These are phyloP conservation scores for Isaurus tuberculatus DNA, from an alignment of 92 coral and sea anemone species.

Conservation along the genomic window DNA sequence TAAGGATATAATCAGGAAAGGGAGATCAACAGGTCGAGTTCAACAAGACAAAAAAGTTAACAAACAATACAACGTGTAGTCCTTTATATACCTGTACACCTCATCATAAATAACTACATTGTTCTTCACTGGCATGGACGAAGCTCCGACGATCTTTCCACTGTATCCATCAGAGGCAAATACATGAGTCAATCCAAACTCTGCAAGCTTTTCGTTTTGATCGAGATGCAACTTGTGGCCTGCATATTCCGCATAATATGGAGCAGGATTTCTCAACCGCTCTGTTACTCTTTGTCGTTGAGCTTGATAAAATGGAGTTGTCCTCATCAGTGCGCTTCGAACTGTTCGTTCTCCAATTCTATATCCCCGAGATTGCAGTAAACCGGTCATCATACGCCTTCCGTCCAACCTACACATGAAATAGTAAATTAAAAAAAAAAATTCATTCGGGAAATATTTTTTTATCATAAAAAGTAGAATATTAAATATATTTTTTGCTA, in stretches of 20 bases:
- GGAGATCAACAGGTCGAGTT: background rate
- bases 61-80: background rate
- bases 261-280: slow-evolving; percentile 32
- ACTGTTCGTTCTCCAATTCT: slow-evolving; percentile 38
- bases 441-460: background rate
- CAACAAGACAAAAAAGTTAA: background rate
- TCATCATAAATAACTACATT: slow-evolving; percentile 6
- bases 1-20: background rate
- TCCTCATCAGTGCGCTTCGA: slow-evolving; percentile 1
- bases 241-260: slow-evolving; percentile 48
- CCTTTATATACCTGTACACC: background rate
- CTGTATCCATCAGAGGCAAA: slow-evolving; percentile 51
- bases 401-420: slow-evolving; percentile 42
- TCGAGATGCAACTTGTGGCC: slow-evolving; percentile 43
- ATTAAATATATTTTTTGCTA: background rate
- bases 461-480: background rate
- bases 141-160: slow-evolving; percentile 45
- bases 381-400: slow-evolving; percentile 40
- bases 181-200: slow-evolving; percentile 38
- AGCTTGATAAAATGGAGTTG: slow-evolving; percentile 11
- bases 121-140: slow-evolving; percentile 45
- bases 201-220: slow-evolving; percentile 49
- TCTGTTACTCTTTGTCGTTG: slow-evolving; percentile 36
- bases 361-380: slow-evolving; percentile 32
- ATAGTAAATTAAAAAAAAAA: background rate